Evolutionary conservation across 37 sponge, comb jelly and placozoan genomes (phyloP), one percentile per base, ranked within the genome.

Genomic region (Theonella swinhoei): DNA sequence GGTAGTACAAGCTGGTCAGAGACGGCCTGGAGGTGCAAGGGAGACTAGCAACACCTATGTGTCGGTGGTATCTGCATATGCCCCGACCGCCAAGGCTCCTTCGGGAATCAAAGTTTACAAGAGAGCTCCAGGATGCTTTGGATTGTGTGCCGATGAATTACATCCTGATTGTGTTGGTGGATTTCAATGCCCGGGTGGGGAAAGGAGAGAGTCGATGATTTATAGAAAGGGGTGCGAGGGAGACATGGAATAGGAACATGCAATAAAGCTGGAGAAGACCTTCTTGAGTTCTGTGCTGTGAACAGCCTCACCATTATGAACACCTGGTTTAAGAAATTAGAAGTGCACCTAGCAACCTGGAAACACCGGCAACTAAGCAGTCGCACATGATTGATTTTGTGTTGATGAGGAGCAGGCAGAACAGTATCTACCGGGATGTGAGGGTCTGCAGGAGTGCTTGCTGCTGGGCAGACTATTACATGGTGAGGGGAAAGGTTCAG

Each of bases 311-410:
- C 85, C 64, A 70, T 85, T 30, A 85, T 76, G 78, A 85, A 76
- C 74, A 78, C 87, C 19, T 86, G 87, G 79, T 86, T 78, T 37
- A 33, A 78, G 29, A 85, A 85, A 80, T 79, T 34, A 73, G 62
- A 67, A 31, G 58, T 61, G 41, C 37, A 78, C 31, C 62, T 68
- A n/a, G 78, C 64, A 22, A 85, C 86, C 23, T 79, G 80, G 87
- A 42, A 19, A 25, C 80, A 86, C 30, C 80, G 69, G 87, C 72
- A 7, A 81, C 82, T 7, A 81, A 81, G 72, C 28, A 47, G 30
- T 38, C 5, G 19, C 79, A 69, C 42, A 79, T 70, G 64, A 71
- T 86, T 41, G 87, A 86, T 41, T 54, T 72, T 4, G 74, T 86
- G 63, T 38, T 78, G 63, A 70, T 86, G 73, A 78, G 80, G 73